Percentiles rank a stretch among this genome's conserved stretches.
These are phyloP conservation scores for Diplolepis rosae DNA, from an alignment of 2,888 invertebrate species.

Conservation along the genomic window DNA sequence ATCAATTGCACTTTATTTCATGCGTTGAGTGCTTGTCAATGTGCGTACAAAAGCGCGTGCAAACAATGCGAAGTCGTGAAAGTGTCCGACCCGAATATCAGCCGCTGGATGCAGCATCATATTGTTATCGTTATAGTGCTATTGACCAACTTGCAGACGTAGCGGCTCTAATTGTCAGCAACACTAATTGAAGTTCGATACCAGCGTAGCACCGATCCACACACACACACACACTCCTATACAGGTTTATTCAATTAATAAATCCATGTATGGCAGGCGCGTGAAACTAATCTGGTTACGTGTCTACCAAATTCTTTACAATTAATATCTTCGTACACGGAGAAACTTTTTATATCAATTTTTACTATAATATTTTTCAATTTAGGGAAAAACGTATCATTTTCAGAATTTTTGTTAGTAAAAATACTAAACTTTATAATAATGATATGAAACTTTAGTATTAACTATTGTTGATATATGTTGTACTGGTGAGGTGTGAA, in stretches of 20 bases:
- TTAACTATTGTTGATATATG: too few relatives aligned
- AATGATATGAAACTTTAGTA: too few relatives aligned
- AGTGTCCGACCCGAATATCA: not conserved
- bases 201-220: conserved; percentile 17
- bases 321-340: not conserved
- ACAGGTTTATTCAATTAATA: conserved; percentile 30
- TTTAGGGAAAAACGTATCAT: too few relatives aligned
- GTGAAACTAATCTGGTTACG: not conserved
- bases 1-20: conserved; percentile 2
- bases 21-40: not conserved
- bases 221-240: conserved; percentile 32
- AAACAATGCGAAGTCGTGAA: conserved; percentile 30
- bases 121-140: conserved; percentile 40
- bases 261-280: not conserved
- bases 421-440: too few relatives aligned
- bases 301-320: too few relatives aligned
- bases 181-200: conserved; percentile 55
- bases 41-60: conserved; percentile 32
- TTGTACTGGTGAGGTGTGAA: too few relatives aligned
- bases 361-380: too few relatives aligned
- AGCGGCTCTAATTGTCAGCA: conserved; percentile 47
- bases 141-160: conserved; percentile 52
- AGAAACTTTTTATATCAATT: too few relatives aligned
- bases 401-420: too few relatives aligned
- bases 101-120: conserved; percentile 13